A percentile compares a stretch with the other conserved stretches of the same genome.
Conservation (phyloP, 2,797 vertebrate species). For the Podarcis siculus region DNA sequence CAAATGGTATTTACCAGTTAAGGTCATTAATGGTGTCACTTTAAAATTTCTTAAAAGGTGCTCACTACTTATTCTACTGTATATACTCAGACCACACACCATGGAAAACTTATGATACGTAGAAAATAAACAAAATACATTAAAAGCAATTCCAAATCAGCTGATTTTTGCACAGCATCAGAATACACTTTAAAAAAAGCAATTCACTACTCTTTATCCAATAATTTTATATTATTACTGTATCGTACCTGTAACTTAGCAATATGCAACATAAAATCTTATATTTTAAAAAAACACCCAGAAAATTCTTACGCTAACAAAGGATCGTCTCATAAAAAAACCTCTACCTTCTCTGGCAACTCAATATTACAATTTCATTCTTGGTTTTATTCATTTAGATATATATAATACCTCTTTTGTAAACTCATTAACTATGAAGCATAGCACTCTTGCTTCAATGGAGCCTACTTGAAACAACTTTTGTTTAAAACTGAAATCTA, state of each 20-base stretch:
- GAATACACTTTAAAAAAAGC: neutral
- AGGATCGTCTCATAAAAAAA: neutral
- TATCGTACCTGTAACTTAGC: neutral
- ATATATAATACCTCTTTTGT: neutral
- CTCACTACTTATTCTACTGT: neutral
- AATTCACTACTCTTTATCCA: neutral
- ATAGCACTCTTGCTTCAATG: neutral
- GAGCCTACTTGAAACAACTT: neutral
- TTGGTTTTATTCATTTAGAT: neutral
- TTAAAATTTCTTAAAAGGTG: constrained; percentile 29
- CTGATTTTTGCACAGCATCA: neutral
- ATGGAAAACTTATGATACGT: neutral
- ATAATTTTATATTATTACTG: neutral
- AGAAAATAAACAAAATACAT: neutral
- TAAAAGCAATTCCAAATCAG: neutral
- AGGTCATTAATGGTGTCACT: constrained; percentile 36
- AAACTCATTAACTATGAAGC: neutral
- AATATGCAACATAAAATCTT: neutral
- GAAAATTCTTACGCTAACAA: neutral
- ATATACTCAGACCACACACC: neutral
- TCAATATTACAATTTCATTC: neutral
- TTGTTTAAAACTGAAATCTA: neutral
- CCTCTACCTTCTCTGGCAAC: neutral
- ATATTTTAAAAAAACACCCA: neutral
- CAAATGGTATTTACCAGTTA: constrained; percentile 58